phyloP scores from a whole-genome alignment of 2,888 invertebrate genomes.

The Phlogophora meticulosa region DNA sequence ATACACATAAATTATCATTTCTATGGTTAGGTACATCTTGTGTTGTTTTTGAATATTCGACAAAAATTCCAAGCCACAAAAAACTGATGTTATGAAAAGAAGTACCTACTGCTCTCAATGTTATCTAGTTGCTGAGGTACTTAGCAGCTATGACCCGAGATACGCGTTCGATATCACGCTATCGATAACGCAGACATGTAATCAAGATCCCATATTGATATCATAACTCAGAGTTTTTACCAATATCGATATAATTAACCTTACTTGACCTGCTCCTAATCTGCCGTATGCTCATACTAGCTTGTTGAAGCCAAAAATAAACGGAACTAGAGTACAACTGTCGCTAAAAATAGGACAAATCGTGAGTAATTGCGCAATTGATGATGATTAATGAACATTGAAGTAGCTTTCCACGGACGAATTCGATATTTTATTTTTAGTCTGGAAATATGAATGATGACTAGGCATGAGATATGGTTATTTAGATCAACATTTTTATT shows the following conservation, averaged over 20 bases:
- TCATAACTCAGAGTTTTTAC: background rate
- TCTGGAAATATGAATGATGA: background rate
- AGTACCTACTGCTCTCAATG: no score
- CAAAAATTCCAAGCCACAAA: no score
- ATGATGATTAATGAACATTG: slow-evolving; percentile 51
- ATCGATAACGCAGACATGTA: slow-evolving; percentile 5
- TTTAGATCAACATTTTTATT: background rate
- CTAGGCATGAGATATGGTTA: background rate
- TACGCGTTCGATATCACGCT: background rate
- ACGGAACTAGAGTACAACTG: slow-evolving; percentile 24
- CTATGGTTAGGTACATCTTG: no score
- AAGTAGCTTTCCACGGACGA: slow-evolving; percentile 28
- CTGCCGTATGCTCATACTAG: background rate
- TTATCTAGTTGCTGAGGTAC: no score
- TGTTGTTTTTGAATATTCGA: no score
- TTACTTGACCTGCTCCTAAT: slow-evolving; percentile 7
- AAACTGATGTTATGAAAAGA: no score
- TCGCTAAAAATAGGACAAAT: slow-evolving; percentile 39
- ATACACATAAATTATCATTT: no score
- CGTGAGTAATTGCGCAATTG: slow-evolving; percentile 29
- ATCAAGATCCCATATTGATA: slow-evolving; percentile 26
- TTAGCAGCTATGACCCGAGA: no score
- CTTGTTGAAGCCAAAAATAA: slow-evolving; percentile 20
- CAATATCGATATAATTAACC: slow-evolving; percentile 17
- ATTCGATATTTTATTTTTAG: slow-evolving; percentile 23